phyloP scores from a whole-genome alignment of 37 sponge, comb jelly and placozoan genomes.

The Ephydatia muelleri region DNA sequence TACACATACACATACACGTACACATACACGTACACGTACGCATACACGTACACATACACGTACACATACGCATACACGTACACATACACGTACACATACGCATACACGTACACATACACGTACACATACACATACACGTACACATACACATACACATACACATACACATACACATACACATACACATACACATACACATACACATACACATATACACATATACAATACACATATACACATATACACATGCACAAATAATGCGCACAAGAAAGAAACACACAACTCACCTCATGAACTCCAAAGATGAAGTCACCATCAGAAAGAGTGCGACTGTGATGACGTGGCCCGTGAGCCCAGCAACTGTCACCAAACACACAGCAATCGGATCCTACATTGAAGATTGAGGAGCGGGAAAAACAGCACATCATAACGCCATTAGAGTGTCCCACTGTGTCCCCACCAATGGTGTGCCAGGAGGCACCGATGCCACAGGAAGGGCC shows the following conservation, averaged over 20 bases:
- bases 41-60: neutral
- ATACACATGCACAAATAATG: too few species aligned
- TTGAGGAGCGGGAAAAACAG: neutral
- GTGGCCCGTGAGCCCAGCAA: slow-evolving; percentile 92
- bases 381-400: slow-evolving; percentile 31
- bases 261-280: too few species aligned
- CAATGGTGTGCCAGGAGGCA: neutral
- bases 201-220: neutral
- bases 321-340: slow-evolving; percentile 86
- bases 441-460: neutral
- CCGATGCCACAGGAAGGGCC: neutral
- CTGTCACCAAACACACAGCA: slow-evolving; percentile 53
- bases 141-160: neutral
- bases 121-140: slow-evolving; percentile 7
- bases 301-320: slow-evolving; percentile 94
- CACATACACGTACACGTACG: slow-evolving; percentile 20
- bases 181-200: slow-evolving; percentile 8
- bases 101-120: slow-evolving; percentile 10
- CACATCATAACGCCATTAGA: neutral
- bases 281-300: slow-evolving; percentile 81
- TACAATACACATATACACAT: too few species aligned
- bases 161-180: slow-evolving; percentile 9
- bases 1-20: slow-evolving; percentile 1
- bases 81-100: slow-evolving; percentile 10
- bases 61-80: slow-evolving; percentile 5